These are phyloP conservation scores for Apocheima hispidaria DNA, from an alignment of 2,888 invertebrate species.

Conservation along the genomic window DNA sequence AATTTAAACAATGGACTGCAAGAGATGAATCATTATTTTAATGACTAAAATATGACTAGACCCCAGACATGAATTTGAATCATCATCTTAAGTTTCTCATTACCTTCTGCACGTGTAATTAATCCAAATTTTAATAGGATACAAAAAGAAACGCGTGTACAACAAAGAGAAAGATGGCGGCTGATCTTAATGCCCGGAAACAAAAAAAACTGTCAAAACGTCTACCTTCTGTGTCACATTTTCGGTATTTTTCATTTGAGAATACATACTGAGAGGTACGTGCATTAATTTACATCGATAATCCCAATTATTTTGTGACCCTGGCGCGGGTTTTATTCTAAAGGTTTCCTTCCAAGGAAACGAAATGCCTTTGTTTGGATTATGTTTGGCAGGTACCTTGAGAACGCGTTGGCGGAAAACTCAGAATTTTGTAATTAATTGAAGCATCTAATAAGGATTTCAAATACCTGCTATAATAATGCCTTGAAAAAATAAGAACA, in stretches of 20 bases:
- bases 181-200: conserved; percentile 7
- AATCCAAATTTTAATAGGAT: neutral
- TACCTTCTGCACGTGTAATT: neutral
- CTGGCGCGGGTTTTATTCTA: conserved; percentile 20
- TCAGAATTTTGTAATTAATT: conserved; percentile 28
- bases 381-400: conserved; percentile 44
- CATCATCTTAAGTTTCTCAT: neutral
- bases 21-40: conserved; percentile 13
- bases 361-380: conserved; percentile 43
- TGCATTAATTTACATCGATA: conserved; percentile 23
- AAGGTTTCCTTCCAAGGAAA: conserved; percentile 40
- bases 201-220: conserved; percentile 1
- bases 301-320: conserved; percentile 15
- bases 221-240: conserved; percentile 7
- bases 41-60: conserved; percentile 12
- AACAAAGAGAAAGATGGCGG: conserved; percentile 1
- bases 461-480: conserved; percentile 17
- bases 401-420: conserved; percentile 38
- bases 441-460: no score
- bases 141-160: neutral
- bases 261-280: conserved; percentile 36
- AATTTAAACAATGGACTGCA: conserved; percentile 14
- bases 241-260: neutral
- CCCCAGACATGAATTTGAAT: conserved; percentile 8
- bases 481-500: conserved; percentile 9